Evolutionary conservation across 2,797 vertebrate genomes (phyloP), one percentile per base, ranked within the genome.

Genomic region (Parotocinclus haroldoi): DNA sequence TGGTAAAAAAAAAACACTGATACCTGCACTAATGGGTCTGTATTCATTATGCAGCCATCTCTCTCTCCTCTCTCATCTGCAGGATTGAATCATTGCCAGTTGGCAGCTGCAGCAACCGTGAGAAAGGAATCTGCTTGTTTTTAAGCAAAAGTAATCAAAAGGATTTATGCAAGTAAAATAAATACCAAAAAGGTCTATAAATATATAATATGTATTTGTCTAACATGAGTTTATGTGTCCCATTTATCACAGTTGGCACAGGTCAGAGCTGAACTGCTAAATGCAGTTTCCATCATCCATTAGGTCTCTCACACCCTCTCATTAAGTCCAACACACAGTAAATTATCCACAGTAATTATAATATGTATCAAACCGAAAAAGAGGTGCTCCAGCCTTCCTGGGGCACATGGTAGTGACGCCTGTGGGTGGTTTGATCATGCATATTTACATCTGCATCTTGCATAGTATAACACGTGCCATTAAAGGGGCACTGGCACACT

Each of bases 271-370:
- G 64, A 72, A 52, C 69, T 13, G 48, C 87, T 69, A 74, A 76
- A 75, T 71, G 67, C 70, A 79, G 73, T 84, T 86, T 83, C 85
- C 86, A 83, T 87, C 88, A 90, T 91, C 90, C 89, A 91, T 91
- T 91, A 91, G 85, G 82, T 82, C 84, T 80, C 82, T 79, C 84
- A 86, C 85, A 85, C 84, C 83, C 84, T 88, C 87, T 90, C 87
- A 89, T 91, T 90, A 90, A 46, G 87, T 81, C 83, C 81, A 78
- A 83, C 87, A 83, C 85, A 85, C 84, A 79, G 87, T 86, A 88
- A 90, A 90, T 91, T 91, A 90, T 85, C 81, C 76, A 79, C 81
- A 72, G 87, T 88, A 91, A 91, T 90, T 89, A 90, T 70, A 78
- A 76, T 77, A 81, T 79, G 79, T 68, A 81, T 75, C 73, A 73